phyloP scores from a whole-genome alignment of 2,888 invertebrate genomes.

The Encarsia formosa region DNA sequence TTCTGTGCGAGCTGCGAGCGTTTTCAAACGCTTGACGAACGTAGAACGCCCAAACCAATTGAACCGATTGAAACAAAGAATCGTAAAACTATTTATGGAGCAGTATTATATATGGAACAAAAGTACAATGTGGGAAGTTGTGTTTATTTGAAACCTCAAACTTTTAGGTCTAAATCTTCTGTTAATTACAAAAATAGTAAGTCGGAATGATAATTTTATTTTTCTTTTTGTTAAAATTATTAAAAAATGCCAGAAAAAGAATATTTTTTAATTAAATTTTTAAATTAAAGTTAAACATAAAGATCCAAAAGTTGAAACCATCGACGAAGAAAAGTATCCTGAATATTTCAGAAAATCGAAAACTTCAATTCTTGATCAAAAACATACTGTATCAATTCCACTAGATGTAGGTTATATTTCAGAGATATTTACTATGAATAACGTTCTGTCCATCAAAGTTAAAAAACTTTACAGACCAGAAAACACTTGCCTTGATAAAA shows the following conservation, averaged over 20 bases:
- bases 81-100: constrained; percentile 43
- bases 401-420: constrained; percentile 70
- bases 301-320: no score
- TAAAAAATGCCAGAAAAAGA: no score
- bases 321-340: constrained; percentile 71
- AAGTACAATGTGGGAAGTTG: constrained; percentile 64
- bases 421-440: constrained; percentile 57
- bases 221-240: no score
- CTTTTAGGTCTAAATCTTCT: constrained; percentile 56
- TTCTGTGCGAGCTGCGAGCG: constrained; percentile 7
- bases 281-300: no score
- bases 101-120: constrained; percentile 58
- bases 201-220: no score
- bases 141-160: constrained; percentile 65
- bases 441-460: constrained; percentile 63
- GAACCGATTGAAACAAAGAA: neutral
- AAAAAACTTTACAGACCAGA: constrained; percentile 72
- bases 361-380: constrained; percentile 68
- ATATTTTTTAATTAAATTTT: no score
- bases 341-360: constrained; percentile 77
- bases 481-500: constrained; percentile 62
- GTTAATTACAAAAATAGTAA: constrained; percentile 1
- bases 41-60: neutral
- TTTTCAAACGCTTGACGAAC: neutral
- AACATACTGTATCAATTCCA: constrained; percentile 69